These are phyloP conservation scores for Nylanderia fulva DNA, from an alignment of 1,140 invertebrate species.

Conservation along the genomic window DNA sequence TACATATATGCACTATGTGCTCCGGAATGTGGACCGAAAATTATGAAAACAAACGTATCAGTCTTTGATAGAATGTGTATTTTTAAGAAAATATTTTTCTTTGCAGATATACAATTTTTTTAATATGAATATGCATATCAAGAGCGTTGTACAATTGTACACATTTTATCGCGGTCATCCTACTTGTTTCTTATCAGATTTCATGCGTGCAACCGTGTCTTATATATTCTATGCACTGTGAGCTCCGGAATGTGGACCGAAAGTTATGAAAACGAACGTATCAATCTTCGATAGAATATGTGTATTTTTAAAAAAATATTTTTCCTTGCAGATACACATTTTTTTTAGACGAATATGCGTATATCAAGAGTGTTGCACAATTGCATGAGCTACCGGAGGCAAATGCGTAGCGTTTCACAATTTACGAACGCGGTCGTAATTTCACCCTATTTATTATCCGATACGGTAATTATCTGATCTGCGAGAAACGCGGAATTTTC, in stretches of 20 bases:
- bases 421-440: neutral
- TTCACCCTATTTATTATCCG: neutral
- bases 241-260: neutral
- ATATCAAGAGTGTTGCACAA: no score
- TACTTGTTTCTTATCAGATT: slow-evolving; percentile 41
- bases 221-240: neutral
- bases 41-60: slow-evolving; percentile 2
- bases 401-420: neutral
- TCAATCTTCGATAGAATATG: neutral
- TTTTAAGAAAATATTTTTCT: no score
- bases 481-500: neutral
- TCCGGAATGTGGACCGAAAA: slow-evolving; percentile 10
- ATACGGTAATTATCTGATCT: slow-evolving; percentile 1
- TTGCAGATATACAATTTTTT: no score
- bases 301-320: no score
- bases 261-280: slow-evolving; percentile 27
- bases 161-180: slow-evolving; percentile 53
- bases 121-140: no score
- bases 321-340: no score
- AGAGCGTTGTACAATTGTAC: no score
- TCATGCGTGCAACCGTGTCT: neutral
- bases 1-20: neutral
- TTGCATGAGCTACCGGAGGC: no score
- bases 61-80: neutral
- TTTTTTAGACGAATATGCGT: no score